These are phyloP conservation scores for Callyntrura sp. DNA, from an alignment of 2,888 invertebrate species.

Conservation along the genomic window DNA sequence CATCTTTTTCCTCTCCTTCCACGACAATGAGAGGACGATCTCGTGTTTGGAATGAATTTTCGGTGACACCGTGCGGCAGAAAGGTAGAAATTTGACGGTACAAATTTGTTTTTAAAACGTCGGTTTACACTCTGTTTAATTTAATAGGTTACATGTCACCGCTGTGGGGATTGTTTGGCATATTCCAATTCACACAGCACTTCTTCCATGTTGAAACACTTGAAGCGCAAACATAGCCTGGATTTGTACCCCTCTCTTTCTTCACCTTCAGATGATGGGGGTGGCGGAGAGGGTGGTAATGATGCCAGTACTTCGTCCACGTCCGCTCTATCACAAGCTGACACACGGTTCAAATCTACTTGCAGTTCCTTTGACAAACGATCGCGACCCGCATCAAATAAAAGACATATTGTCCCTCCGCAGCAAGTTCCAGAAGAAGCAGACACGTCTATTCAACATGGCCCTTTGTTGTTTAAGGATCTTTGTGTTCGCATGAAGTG, in stretches of 20 bases:
- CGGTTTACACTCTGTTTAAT: neutral
- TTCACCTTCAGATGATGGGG: constrained; percentile 61
- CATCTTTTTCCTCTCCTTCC: neutral
- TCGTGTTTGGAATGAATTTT: constrained; percentile 82
- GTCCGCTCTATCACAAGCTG: neutral
- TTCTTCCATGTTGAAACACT: constrained; percentile 81
- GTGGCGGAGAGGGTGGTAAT: neutral
- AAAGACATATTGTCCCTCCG: constrained; percentile 53
- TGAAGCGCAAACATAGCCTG: constrained; percentile 80
- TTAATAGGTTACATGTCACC: constrained; percentile 78
- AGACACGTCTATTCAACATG: constrained; percentile 79
- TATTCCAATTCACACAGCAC: constrained; percentile 82
- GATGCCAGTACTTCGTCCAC: neutral
- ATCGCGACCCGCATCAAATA: neutral
- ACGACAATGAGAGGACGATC: constrained; percentile 75
- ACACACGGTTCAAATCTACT: constrained; percentile 3
- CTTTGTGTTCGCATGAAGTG: constrained; percentile 82
- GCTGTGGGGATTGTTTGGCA: constrained; percentile 79
- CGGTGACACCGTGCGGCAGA: constrained; percentile 76
- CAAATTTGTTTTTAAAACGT: neutral
- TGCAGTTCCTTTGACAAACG: constrained; percentile 44
- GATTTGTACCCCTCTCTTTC: too few species aligned
- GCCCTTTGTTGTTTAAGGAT: constrained; percentile 78
- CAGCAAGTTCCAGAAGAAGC: constrained; percentile 61
- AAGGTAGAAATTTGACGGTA: constrained; percentile 63